A percentile compares a stretch with the other conserved stretches of the same genome.
phyloP scores from a whole-genome alignment of 2,888 invertebrate species.

The Coenonympha glycerion region DNA sequence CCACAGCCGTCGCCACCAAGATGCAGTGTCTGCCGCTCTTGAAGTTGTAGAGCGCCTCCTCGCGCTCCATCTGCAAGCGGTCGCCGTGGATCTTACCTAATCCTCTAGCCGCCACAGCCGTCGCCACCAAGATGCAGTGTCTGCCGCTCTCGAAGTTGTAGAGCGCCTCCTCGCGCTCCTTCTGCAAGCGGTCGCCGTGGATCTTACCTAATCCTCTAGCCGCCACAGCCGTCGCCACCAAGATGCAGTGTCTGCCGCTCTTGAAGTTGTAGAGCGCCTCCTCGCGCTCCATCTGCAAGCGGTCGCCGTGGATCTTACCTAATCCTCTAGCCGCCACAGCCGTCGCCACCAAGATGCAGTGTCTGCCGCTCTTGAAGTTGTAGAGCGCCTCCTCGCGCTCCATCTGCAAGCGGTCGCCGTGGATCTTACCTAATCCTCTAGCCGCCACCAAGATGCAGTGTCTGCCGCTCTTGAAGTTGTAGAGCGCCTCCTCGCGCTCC shows the following conservation, averaged over 20 bases:
- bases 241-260: constrained; percentile 83
- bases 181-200: constrained; percentile 98
- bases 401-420: too few species aligned
- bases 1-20: constrained; percentile 96
- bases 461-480: constrained; percentile 88
- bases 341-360: constrained; percentile 92
- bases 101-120: constrained; percentile 95
- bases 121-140: constrained; percentile 92
- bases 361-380: too few species aligned
- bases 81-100: too few species aligned
- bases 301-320: too few species aligned
- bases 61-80: too few species aligned
- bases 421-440: constrained; percentile 88
- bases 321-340: constrained; percentile 95
- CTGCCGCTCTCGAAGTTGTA: constrained; percentile 88
- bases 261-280: too few species aligned
- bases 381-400: too few species aligned
- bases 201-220: too few species aligned
- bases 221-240: constrained; percentile 97
- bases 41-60: constrained; percentile 94
- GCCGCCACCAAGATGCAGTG: constrained; percentile 92
- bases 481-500: constrained; percentile 95
- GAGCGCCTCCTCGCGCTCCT: constrained; percentile 96
- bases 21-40: constrained; percentile 85
- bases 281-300: too few species aligned